Percentiles rank a stretch among this genome's conserved stretches.
phyloP scores from a whole-genome alignment of 2,797 vertebrate genomes.

The Pelochelys cantorii region DNA sequence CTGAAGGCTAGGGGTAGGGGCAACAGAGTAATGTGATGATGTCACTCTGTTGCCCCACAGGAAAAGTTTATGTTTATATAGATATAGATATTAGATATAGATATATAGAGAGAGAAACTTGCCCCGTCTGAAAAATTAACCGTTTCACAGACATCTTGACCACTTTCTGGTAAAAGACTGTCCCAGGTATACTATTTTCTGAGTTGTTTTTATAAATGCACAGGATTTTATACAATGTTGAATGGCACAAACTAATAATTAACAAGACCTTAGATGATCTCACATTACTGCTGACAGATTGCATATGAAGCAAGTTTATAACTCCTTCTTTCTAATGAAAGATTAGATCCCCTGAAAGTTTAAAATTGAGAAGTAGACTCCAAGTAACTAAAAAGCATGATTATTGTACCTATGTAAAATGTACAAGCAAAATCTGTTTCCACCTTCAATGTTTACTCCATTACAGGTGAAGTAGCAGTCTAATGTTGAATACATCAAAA shows the following conservation, averaged over 20 bases:
- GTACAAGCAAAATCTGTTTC: background rate
- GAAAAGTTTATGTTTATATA: too few species aligned
- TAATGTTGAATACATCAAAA: background rate
- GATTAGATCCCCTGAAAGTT: background rate
- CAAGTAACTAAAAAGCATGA: background rate
- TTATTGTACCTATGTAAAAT: background rate
- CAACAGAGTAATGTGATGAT: too few species aligned
- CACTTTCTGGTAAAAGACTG: background rate
- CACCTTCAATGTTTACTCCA: rapidly evolving
- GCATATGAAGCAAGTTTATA: background rate
- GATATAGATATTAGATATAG: too few species aligned
- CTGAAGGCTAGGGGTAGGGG: too few species aligned
- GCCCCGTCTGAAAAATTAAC: background rate
- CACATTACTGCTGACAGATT: background rate
- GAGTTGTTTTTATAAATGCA: background rate
- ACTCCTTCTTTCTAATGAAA: background rate
- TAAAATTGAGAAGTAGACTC: background rate
- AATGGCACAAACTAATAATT: background rate
- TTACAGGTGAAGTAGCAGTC: background rate
- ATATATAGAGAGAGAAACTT: background rate
- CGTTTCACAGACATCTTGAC: background rate
- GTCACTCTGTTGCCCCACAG: too few species aligned
- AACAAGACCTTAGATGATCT: background rate
- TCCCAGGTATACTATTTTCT: rapidly evolving
- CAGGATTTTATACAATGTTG: background rate